A percentile compares a stretch with the other conserved stretches of the same genome.
These are phyloP conservation scores for Saccopteryx leptura DNA, from an alignment of 2,113 vertebrate genomes.

Conservation along the genomic window DNA sequence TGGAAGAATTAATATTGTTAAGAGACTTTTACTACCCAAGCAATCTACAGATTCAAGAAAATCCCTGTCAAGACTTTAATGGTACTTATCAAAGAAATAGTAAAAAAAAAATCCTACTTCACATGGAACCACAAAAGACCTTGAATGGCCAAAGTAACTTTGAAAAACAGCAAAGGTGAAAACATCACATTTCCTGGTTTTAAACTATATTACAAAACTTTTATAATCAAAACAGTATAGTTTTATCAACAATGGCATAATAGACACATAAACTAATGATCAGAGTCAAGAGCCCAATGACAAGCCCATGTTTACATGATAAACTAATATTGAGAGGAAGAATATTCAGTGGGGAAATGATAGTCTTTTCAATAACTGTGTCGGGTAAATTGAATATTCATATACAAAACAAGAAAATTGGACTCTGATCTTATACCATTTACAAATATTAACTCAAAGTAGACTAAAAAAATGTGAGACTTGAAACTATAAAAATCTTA, in stretches of 20 bases:
- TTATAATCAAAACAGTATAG: neutral
- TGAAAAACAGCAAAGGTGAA: neutral
- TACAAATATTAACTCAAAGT: neutral
- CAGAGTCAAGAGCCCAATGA: neutral
- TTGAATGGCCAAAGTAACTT: neutral
- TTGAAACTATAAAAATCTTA: neutral
- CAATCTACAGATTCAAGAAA: neutral
- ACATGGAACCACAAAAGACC: neutral
- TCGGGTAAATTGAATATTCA: neutral
- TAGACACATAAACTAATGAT: neutral
- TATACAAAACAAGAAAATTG: neutral
- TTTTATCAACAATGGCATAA: neutral
- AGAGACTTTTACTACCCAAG: neutral
- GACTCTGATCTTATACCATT: neutral
- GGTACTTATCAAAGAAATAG: constrained; percentile 29
- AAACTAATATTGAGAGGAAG: neutral
- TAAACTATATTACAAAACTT: neutral
- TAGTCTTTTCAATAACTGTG: neutral
- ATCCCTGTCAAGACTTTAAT: neutral
- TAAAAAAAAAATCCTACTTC: neutral
- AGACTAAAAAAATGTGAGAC: neutral
- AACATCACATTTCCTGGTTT: neutral
- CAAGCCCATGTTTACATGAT: neutral
- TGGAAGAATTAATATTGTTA: constrained; percentile 32
- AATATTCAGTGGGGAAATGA: neutral